Base-by-base conservation (phyloP, 2,888 invertebrate species). In the Gastrophysa polygoni region DNA sequence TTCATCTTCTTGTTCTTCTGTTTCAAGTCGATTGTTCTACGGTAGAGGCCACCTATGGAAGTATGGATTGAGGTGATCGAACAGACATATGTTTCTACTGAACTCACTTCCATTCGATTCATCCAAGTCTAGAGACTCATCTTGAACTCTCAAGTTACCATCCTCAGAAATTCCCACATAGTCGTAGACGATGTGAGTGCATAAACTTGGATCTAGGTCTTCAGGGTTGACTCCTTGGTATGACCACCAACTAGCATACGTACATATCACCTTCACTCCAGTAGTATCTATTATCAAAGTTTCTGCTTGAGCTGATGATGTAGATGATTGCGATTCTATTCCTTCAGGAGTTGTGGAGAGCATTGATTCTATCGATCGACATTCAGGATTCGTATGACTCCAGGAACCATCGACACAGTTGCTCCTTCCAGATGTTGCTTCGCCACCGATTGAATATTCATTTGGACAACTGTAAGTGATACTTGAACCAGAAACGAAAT, bases 231-330 rank as follows among this genome's bases (percentile, higher is more conserved):
- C 55, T 7, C 68, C 69, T 8, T 65, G 63, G 32, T 65, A 66
- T 1, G 69, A 66, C 8, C 61, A 65, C 73, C 72, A 75, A 44
- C 72, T 73, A 6, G 68, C 70, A 56, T 74, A 75, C 20, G 71
- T 71, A 50, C 75, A 74, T 28, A 74, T 58, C 0, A 75, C 68
- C 54, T 73, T 73, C 4, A 32, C 34, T 16, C 47, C 57, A 10
- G 43, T 43, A 8, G 54, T 54, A 10, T 54, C 21, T 24, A 43
- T 24, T 24, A 52, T 20, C 8, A 38, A 21, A 4, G 48, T 34
- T 50, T 47, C 43, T 6, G 16, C 24, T 10, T 10, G n/a, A 5
- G 50, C 7, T 44, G 21, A 7, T 8, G 48, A 20, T 11, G 54
- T 55, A 1, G 54, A 6, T 8, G 48, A 17, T 18, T 24, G n/a